Conservation (phyloP, 1,140 invertebrate species). For the Drosophila kohkoa region DNA sequence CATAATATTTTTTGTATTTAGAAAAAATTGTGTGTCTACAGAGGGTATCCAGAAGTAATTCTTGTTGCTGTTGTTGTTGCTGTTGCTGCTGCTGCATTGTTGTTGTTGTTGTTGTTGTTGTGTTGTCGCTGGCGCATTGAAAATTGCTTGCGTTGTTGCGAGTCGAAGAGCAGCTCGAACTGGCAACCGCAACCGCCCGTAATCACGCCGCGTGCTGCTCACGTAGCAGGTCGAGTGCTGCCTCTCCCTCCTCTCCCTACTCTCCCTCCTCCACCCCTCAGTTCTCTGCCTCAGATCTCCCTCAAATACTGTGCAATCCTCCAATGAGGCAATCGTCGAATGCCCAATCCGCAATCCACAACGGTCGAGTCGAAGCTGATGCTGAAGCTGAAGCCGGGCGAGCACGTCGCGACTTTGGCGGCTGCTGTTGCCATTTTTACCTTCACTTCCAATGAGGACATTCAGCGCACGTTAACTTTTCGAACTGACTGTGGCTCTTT, state of each 20-base stretch:
- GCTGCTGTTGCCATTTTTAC: conserved; percentile 49
- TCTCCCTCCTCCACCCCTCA: not conserved
- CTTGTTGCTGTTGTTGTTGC: not conserved
- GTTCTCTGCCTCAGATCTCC: too few relatives aligned
- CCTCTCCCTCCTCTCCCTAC: not conserved
- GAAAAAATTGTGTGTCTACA: too few relatives aligned
- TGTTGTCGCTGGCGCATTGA: conserved; percentile 27
- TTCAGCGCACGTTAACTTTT: conserved; percentile 75
- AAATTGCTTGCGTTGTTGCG: conserved; percentile 46
- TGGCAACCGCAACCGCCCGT: conserved; percentile 71
- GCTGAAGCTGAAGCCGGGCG: not conserved
- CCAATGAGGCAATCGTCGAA: conserved; percentile 9
- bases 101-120: not conserved
- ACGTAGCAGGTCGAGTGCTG: conserved; percentile 60
- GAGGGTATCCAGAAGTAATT: conserved; percentile 10
- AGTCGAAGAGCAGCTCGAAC: conserved; percentile 23
- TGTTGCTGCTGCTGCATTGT: not conserved
- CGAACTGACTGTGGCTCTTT: conserved; percentile 36
- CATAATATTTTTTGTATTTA: too few relatives aligned
- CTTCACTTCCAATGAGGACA: conserved; percentile 78
- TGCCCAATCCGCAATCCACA: conserved; percentile 41
- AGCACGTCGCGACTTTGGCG: not conserved
- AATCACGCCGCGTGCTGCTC: conserved; percentile 76
- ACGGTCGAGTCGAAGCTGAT: conserved; percentile 45
- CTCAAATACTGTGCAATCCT: not conserved